phyloP scores from a whole-genome alignment of 2,113 vertebrate genomes.

The Trichomycterus rosablanca region DNA sequence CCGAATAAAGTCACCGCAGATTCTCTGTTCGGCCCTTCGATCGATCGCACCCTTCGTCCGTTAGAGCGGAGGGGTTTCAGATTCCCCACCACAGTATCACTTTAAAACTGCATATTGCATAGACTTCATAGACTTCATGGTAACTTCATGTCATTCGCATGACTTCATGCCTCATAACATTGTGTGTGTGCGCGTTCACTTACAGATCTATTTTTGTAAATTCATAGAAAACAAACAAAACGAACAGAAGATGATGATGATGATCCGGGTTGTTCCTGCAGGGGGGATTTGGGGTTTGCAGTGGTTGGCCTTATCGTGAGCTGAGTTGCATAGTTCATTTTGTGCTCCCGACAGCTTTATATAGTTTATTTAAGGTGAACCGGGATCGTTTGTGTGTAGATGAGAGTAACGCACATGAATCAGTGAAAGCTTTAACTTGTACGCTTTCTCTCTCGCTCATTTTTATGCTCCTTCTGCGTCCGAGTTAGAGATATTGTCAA shows the following conservation, averaged over 20 bases:
- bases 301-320: slow-evolving; percentile 15
- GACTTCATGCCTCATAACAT: slow-evolving; percentile 27
- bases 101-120: slow-evolving; percentile 35
- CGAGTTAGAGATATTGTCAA: slow-evolving; percentile 55
- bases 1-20: slow-evolving; percentile 39
- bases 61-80: slow-evolving; percentile 18
- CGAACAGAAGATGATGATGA: neutral
- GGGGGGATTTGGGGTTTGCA: slow-evolving; percentile 2
- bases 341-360: slow-evolving; percentile 31
- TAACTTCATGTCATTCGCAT: slow-evolving; percentile 42
- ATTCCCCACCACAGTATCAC: slow-evolving; percentile 21
- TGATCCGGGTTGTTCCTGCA: neutral
- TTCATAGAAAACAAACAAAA: slow-evolving; percentile 22
- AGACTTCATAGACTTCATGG: no score
- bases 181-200: slow-evolving; percentile 26
- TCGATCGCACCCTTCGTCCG: slow-evolving; percentile 27
- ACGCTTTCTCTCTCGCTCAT: neutral
- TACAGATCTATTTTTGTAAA: slow-evolving; percentile 49
- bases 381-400: slow-evolving; percentile 22
- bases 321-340: slow-evolving; percentile 31
- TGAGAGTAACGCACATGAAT: slow-evolving; percentile 40
- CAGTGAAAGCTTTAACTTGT: slow-evolving; percentile 41
- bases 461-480: slow-evolving; percentile 19
- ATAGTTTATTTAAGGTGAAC: slow-evolving; percentile 35
- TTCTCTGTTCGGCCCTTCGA: slow-evolving; percentile 41